Conservation (phyloP, 2,888 invertebrate genomes). For the Drosophila subquinaria region DNA sequence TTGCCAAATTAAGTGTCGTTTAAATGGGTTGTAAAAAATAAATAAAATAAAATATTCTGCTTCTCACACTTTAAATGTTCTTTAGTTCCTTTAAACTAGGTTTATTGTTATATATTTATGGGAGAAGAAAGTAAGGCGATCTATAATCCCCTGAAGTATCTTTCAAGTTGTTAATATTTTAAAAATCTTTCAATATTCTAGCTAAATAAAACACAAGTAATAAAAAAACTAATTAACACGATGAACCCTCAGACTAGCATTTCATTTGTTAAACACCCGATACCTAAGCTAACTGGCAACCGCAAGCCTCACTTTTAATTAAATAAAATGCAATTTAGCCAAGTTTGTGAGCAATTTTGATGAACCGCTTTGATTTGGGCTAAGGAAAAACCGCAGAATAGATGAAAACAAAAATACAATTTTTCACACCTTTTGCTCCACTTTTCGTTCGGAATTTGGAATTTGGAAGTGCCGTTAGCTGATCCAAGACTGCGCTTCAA, state of each 20-base stretch:
- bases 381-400: conserved; percentile 14
- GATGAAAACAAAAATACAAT: conserved; percentile 39
- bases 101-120: neutral
- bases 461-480: conserved; percentile 67
- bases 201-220: neutral
- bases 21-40: neutral
- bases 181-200: neutral
- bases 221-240: neutral
- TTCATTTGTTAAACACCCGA: conserved; percentile 2
- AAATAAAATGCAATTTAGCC: conserved; percentile 76
- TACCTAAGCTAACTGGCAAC: conserved; percentile 20
- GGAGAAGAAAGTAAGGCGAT: neutral
- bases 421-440: conserved; percentile 70
- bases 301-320: conserved; percentile 64
- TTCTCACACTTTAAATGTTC: neutral
- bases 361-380: conserved; percentile 63
- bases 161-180: neutral
- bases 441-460: conserved; percentile 47
- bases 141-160: neutral
- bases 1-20: neutral
- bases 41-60: too few species aligned
- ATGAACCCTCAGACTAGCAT: neutral
- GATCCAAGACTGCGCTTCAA: conserved; percentile 61
- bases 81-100: neutral
- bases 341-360: conserved; percentile 59